phyloP scores from a whole-genome alignment of 1,140 invertebrate species.

The Caerostris extrusa region DNA sequence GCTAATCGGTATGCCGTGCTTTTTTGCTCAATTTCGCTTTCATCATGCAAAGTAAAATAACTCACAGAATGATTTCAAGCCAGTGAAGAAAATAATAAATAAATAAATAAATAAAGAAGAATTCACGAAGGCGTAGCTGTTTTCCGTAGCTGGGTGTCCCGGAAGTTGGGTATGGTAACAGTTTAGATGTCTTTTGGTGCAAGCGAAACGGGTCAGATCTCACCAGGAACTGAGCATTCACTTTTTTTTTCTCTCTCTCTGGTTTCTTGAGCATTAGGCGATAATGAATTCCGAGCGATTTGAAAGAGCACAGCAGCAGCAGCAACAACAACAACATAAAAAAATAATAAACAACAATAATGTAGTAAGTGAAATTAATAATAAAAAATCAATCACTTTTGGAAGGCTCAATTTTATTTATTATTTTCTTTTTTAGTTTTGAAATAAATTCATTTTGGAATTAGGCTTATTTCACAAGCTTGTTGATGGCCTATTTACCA shows the following conservation, averaged over 20 bases:
- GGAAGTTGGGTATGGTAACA: conserved; percentile 43
- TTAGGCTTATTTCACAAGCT: conserved; percentile 24
- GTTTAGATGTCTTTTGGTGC: conserved; percentile 10
- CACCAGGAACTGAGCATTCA: conserved; percentile 32
- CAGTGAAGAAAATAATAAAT: background rate
- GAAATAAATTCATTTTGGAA: conserved; percentile 12
- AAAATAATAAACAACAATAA: background rate
- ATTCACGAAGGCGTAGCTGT: conserved; percentile 28
- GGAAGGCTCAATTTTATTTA: background rate
- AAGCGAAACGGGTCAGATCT: conserved; percentile 25
- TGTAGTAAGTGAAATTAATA: background rate
- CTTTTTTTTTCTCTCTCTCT: background rate
- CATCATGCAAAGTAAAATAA: conserved; percentile 2
- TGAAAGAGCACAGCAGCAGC: background rate
- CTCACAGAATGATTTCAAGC: background rate
- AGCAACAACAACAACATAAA: background rate
- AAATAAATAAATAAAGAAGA: background rate
- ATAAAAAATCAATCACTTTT: conserved; percentile 23
- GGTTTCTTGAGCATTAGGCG: conserved; percentile 19
- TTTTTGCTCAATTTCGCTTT: conserved; percentile 20
- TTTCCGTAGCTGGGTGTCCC: conserved; percentile 35
- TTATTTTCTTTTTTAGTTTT: background rate
- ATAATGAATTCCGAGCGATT: background rate
- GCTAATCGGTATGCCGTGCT: background rate
- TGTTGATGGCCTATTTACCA: conserved; percentile 38